Percentiles rank a stretch among this genome's conserved stretches.
Evolutionary conservation across 2,888 invertebrate species (phyloP).

Genomic region (Oithona nana): DNA sequence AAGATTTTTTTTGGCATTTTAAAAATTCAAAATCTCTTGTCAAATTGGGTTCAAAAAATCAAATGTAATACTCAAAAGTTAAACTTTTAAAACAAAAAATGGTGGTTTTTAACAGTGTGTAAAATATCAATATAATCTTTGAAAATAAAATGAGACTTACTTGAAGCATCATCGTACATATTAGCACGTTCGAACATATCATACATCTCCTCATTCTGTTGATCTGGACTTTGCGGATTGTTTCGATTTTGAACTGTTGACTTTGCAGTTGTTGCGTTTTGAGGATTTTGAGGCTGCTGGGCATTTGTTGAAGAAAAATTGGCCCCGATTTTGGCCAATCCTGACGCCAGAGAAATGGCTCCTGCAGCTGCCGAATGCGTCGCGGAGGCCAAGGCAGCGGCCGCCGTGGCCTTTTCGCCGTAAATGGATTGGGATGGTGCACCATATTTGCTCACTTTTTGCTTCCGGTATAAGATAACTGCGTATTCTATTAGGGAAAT

Average conservation of each 20-base stretch:
- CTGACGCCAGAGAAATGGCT: background rate
- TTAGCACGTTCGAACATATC: no score
- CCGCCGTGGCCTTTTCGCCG: background rate
- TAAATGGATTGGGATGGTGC: background rate
- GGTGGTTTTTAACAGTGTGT: no score
- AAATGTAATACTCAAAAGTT: no score
- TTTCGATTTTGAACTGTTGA: no score
- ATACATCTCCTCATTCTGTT: no score
- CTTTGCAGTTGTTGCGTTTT: background rate
- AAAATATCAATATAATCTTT: no score
- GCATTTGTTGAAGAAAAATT: background rate
- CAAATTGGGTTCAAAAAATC: no score
- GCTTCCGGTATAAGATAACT: background rate
- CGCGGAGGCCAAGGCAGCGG: background rate
- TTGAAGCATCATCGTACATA: background rate
- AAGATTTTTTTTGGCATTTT: no score
- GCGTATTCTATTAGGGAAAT: slow-evolving; percentile 1
- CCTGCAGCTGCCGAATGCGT: background rate
- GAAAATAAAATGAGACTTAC: no score
- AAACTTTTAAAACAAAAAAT: no score
- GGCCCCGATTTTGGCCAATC: background rate
- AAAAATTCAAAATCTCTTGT: no score
- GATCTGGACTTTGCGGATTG: no score
- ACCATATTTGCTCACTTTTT: background rate
- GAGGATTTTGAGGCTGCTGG: background rate